These are phyloP conservation scores for Andrena haemorrhoa DNA, from an alignment of 2,888 invertebrate genomes.

Conservation along the genomic window DNA sequence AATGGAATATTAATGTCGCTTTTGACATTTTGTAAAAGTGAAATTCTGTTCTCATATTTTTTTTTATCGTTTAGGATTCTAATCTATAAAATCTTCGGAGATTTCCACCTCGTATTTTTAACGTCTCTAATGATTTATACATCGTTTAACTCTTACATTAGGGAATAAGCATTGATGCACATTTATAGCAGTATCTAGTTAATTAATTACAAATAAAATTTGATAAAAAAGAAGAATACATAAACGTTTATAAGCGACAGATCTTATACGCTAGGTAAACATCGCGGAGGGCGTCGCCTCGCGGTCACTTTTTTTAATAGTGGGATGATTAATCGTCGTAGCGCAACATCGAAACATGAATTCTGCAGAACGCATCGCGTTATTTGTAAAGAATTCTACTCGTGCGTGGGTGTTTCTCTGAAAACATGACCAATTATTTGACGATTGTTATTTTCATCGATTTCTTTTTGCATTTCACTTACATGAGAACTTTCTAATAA, in stretches of 20 bases:
- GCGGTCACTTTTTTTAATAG: no score
- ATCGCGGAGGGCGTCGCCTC: no score
- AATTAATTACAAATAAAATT: constrained; percentile 8
- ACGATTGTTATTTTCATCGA: background rate
- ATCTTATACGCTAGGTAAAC: background rate
- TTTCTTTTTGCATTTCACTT: background rate
- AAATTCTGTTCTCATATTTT: constrained; percentile 24
- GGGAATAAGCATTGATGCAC: constrained; percentile 6
- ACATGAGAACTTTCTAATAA: background rate
- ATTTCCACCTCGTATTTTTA: constrained; percentile 10
- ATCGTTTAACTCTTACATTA: constrained; percentile 2
- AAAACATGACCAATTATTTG: background rate
- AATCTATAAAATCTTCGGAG: background rate
- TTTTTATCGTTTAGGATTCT: constrained; percentile 1
- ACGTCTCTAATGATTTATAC: constrained; percentile 7
- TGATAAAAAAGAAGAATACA: constrained; percentile 15
- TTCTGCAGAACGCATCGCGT: no score
- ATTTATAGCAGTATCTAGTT: constrained; percentile 11
- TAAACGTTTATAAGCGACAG: constrained; percentile 1
- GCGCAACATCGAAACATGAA: no score
- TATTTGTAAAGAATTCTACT: no score
- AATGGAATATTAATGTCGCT: constrained; percentile 39
- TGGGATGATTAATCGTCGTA: no score
- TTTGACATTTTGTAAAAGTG: constrained; percentile 31
- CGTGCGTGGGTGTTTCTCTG: background rate